A percentile compares a stretch with the other conserved stretches of the same genome.
These are phyloP conservation scores for Eulacestoma nigropectus DNA, from an alignment of 2,113 vertebrate species.

Conservation along the genomic window DNA sequence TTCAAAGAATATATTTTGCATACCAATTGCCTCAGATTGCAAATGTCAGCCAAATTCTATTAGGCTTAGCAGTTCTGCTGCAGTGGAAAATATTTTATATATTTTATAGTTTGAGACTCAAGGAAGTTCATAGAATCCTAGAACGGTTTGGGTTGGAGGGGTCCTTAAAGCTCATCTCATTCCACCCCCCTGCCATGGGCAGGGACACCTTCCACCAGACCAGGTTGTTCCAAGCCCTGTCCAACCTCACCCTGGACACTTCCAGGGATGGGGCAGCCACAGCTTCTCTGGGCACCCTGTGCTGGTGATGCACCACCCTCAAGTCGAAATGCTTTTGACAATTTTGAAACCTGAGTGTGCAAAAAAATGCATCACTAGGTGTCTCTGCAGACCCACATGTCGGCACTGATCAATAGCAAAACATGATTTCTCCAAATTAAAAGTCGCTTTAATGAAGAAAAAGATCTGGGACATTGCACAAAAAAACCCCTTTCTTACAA, in stretches of 20 bases:
- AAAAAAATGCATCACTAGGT: constrained; percentile 24
- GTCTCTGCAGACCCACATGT: constrained; percentile 53
- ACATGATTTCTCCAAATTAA: accelerated
- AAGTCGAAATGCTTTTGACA: not conserved
- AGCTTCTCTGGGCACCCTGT: not conserved
- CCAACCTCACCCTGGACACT: accelerated
- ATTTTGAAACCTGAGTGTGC: not conserved
- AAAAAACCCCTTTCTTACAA: accelerated
- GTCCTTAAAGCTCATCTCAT: not conserved
- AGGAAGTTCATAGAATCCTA: not conserved
- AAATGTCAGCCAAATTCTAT: constrained; percentile 29
- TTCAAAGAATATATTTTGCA: not conserved
- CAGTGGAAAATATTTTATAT: not conserved
- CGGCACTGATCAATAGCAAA: not conserved
- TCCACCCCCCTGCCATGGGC: not conserved
- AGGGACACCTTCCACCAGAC: accelerated
- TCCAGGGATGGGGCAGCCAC: not conserved
- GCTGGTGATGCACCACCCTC: not conserved
- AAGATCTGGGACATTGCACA: not conserved
- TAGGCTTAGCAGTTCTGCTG: not conserved
- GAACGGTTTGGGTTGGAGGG: not conserved
- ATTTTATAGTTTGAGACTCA: not conserved
- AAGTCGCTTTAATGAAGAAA: not conserved
- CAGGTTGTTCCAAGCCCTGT: accelerated
- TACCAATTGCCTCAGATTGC: not conserved